These are phyloP conservation scores for Petrocephalus schoutedeni DNA, from an alignment of 2,797 vertebrate species.

Conservation along the genomic window DNA sequence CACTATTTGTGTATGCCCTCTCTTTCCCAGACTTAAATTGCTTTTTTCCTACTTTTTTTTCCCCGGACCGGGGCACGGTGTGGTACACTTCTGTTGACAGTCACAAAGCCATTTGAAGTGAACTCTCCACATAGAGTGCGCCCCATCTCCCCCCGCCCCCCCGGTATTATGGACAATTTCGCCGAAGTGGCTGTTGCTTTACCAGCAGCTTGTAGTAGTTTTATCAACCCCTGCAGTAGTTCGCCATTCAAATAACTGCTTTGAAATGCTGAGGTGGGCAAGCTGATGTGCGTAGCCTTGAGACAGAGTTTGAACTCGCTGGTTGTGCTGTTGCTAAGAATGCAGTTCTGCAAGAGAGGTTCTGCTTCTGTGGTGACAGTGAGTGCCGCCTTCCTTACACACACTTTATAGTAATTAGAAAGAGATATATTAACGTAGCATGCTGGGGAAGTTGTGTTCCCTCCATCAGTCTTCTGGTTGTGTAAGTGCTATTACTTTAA, in stretches of 20 bases:
- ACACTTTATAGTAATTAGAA: background rate
- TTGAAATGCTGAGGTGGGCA: conserved; percentile 16
- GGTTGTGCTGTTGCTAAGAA: background rate
- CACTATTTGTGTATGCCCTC: conserved; percentile 46
- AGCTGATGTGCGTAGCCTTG: background rate
- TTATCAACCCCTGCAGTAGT: background rate
- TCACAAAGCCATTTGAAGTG: conserved; percentile 42
- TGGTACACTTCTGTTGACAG: conserved; percentile 51
- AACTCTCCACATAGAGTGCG: conserved; percentile 40
- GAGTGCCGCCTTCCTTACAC: background rate
- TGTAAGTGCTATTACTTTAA: conserved; percentile 14
- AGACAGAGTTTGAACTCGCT: background rate
- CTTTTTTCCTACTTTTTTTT: conserved; percentile 34
- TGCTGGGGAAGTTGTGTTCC: background rate
- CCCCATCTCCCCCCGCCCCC: background rate
- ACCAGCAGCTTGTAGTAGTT: background rate
- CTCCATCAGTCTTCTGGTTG: background rate
- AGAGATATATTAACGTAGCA: background rate
- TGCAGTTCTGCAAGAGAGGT: background rate
- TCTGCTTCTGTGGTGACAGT: background rate
- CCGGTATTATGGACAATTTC: background rate
- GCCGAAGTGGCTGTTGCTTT: conserved; percentile 6
- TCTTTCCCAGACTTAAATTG: conserved; percentile 48
- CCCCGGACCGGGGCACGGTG: conserved; percentile 46
- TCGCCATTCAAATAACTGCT: background rate